Evolutionary conservation across 2,888 invertebrate genomes (phyloP), one percentile per base, ranked within the genome.

Genomic region (Villa cingulata): DNA sequence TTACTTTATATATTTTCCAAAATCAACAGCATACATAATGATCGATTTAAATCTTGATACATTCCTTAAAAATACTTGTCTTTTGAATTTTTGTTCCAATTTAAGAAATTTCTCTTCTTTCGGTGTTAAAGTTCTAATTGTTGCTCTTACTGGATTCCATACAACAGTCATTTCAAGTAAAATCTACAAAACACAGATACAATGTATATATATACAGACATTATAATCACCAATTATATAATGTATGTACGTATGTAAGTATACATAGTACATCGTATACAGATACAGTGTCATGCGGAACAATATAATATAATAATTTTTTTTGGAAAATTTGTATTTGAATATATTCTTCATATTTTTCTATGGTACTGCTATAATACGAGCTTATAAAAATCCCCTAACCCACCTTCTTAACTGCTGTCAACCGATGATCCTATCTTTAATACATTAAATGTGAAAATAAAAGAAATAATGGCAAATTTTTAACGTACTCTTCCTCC

Each of bases 71-170:
- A 98, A 95, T 44, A 94, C 76, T 63, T 92, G 88, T 55, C 95
- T 76, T 70, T 96, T 97, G 70, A 98, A 96, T 66, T 95, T 94
- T 2, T 88, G 79, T 62, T 97, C 96, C 54, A 86, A 86, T 59
- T 88, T 85, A 80, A 96, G 89, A 61, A 89, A 89, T 65, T 96
- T 97, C 46, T 87, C 85, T 69, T 98, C 97, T 58, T 82, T 86
- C 0, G 98, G 97, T 70, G 95, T 94, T 39, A 98, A 74, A 3
- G 90, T 94, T 53, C 95, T 76, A 48, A 95, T 78, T 43, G 88
- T 87, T n/a, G 91, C 97, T 63, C 79, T 74, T 61, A 92, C 77
- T 54, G 89, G 85, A 70, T 95, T 97, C 87, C 91, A 98, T 41
- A 88, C 72, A 7, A 96, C 82, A 44, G 80, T 81, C 80, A 97